Base-by-base conservation (phyloP, 1,140 invertebrate species). In the Aphidius ervi region DNA sequence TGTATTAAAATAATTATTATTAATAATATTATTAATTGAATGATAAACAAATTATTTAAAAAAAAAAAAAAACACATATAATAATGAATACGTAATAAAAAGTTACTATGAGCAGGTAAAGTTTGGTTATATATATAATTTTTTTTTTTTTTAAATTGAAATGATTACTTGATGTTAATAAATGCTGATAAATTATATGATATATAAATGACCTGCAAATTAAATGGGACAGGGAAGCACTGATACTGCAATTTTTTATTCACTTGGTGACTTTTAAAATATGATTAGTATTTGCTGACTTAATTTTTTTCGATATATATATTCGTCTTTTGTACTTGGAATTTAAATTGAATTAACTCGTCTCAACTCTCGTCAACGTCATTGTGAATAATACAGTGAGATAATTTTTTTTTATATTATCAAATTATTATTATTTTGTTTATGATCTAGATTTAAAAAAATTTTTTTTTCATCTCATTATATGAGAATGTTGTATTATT, bases 171-270 rank as follows among this genome's bases (percentile, higher is more conserved):
- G 41, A 40, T 7, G 39, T 54, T n/a, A 31, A 31, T 31, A 31
- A 10, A 16, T 37, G 40, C 40, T 40, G n/a, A 52, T 54, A 5
- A 54, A 41, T 42, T 40, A 9, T 62, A 5, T 62, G 23, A 46
- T 9, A 65, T 53, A 61, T 58, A 50, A 63, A 67, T 43, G 59
- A 39, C 20, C 48, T 46, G 52, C 47, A 63, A 65, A 67, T 68
- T 62, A 62, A 49, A 67, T 62, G 48, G 48, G 62, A 68, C 62
- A 62, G 62, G 57, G 58, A 67, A 67, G 57, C 60, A 66, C 62
- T 59, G 23, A 31, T 31, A 31, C 23, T 31, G 23, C 23, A 59
- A 67, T 56, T 50, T 65, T 61, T 61, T 52, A 49, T n/a, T 60
- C 56, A 16, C 49, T 60, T 46, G 23, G 46, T 56, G 48, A 64